These are phyloP conservation scores for Mylabris sibirica DNA, from an alignment of 2,888 invertebrate species.

Conservation along the genomic window DNA sequence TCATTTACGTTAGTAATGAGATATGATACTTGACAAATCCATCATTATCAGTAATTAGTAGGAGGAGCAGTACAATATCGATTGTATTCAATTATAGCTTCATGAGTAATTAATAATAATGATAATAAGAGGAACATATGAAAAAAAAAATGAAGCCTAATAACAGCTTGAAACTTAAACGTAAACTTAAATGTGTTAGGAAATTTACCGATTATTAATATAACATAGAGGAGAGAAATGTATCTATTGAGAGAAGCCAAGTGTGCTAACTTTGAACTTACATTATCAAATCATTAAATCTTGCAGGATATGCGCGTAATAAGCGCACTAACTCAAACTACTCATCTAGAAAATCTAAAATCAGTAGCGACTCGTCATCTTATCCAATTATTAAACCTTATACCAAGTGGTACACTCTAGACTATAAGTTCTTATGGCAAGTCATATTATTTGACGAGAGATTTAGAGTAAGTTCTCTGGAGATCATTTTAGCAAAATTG, in stretches of 20 bases:
- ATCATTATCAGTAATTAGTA: conserved; percentile 7
- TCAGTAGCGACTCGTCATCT: conserved; percentile 29
- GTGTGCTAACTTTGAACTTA: conserved; percentile 10
- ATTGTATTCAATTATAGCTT: not conserved
- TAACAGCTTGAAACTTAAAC: not conserved
- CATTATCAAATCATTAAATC: conserved; percentile 40
- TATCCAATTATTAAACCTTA: not conserved
- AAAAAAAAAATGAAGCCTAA: too few relatives aligned
- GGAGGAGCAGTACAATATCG: not conserved
- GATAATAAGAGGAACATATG: too few relatives aligned
- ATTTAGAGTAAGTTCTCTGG: too few relatives aligned
- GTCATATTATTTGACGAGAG: too few relatives aligned
- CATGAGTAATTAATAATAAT: not conserved
- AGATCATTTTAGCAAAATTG: too few relatives aligned
- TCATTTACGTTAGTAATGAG: not conserved
- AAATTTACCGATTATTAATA: not conserved
- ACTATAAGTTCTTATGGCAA: too few relatives aligned
- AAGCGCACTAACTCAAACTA: conserved; percentile 22
- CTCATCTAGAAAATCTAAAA: conserved; percentile 26
- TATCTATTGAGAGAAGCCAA: not conserved
- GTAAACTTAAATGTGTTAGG: not conserved
- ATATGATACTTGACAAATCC: conserved; percentile 2
- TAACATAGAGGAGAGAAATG: not conserved
- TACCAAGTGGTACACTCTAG: too few relatives aligned
- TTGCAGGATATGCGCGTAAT: conserved; percentile 30